phyloP scores from a whole-genome alignment of 1,140 invertebrate species.

The Nebria ingens region DNA sequence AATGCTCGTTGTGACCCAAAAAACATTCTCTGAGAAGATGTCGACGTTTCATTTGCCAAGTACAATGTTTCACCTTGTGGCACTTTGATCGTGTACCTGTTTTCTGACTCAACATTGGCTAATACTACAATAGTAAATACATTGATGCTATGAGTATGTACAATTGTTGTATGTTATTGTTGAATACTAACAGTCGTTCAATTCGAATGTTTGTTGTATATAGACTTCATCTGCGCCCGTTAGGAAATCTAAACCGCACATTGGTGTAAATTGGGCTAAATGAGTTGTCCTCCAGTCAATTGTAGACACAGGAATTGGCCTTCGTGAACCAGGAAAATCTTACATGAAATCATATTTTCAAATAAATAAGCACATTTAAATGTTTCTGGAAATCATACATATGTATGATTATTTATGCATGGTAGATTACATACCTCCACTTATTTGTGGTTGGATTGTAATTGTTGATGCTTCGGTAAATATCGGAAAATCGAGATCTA shows the following conservation, averaged over 20 bases:
- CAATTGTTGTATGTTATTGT: no score
- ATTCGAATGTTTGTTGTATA: constrained; percentile 47
- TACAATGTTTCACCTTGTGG: constrained; percentile 50
- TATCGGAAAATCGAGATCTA: neutral
- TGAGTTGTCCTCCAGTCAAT: constrained; percentile 38
- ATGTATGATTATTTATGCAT: neutral
- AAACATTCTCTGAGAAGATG: constrained; percentile 39
- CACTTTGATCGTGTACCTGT: constrained; percentile 49
- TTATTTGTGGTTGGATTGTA: neutral
- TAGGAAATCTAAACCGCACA: constrained; percentile 45
- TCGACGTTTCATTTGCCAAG: constrained; percentile 48
- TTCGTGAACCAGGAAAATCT: constrained; percentile 17
- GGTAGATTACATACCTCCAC: neutral
- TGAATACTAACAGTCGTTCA: constrained; percentile 44
- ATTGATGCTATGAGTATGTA: no score
- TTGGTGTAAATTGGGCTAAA: constrained; percentile 40
- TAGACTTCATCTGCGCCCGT: constrained; percentile 39
- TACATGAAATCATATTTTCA: neutral
- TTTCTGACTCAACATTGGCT: constrained; percentile 41
- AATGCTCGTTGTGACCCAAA: constrained; percentile 48
- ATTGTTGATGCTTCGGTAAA: neutral
- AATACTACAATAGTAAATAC: constrained; percentile 22
- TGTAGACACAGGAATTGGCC: constrained; percentile 40
- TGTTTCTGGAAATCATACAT: neutral
- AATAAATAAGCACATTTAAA: neutral